Evolutionary conservation across 35 echinoderm and acorn worm genomes (phyloP), one percentile per base, ranked within the genome.

Genomic region (Patiria miniata): DNA sequence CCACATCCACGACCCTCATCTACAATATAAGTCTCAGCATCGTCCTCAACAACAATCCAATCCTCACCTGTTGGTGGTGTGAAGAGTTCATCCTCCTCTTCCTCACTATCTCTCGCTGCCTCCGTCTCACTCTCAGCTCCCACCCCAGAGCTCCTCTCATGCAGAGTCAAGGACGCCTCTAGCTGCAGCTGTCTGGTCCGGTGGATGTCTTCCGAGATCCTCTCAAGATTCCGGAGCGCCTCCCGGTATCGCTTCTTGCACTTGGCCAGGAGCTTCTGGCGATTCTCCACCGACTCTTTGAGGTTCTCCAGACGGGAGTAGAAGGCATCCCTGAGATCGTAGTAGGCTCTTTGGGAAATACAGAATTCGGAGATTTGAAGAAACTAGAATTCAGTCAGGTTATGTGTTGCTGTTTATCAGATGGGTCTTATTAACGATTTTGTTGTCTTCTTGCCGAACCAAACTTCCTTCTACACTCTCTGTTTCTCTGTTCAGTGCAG

Each of bases 201-300:
- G 50, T 98, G 96, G 55, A 98, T 98, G 60, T 94, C 93, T 28
- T 98, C 96, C 39, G 96, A 98, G 83, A 98, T 98, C 21, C 65
- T 86, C 77, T 98, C 96, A 1, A 98, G 73, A 16, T 79, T 79
- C 36, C 76, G 84, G 21, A 98, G 77, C 6, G 96, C 89, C 30
- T 93, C 69, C 37, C 85, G 81, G 55, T 98, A 98, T 38, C 81
- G 54, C 37, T 58, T 55, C 81, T 94, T 94, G 18, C 61, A 68
- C 7, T 89, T 77, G 17, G 52, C 16, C 5, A 98, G 51, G 23
- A 69, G 38, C 37, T 77, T 79, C 39, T 92, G 88, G 23, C 91
- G 50, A 16, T 79, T 81, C n/a, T 85, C 85, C 6, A 94, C 86
- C 4, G 83, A 47, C 23, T 47, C 85, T 52, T 94, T 94, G 16